A percentile compares a stretch with the other conserved stretches of the same genome.
Conservation (phyloP, 2,797 vertebrate genomes). For the Dermochelys coriacea region DNA sequence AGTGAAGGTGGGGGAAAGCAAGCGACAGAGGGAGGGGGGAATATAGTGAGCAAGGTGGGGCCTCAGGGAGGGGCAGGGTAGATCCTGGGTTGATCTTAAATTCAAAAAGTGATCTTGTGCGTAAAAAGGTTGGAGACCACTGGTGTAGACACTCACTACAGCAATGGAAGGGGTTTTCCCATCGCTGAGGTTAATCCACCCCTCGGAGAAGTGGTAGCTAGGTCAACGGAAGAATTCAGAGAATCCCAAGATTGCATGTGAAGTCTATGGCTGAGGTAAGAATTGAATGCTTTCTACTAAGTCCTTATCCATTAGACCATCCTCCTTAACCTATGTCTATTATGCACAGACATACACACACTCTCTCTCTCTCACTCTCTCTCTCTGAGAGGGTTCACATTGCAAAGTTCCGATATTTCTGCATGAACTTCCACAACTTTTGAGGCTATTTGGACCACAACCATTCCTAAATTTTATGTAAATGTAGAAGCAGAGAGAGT, state of each 20-base stretch:
- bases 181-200: background rate
- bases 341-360: background rate
- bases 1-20: too few species aligned
- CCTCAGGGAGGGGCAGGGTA: too few species aligned
- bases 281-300: background rate
- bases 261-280: fast-evolving
- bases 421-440: background rate
- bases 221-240: background rate
- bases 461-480: slow-evolving; percentile 18
- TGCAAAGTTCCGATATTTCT: background rate
- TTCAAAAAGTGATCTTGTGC: too few species aligned
- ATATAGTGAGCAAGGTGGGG: too few species aligned
- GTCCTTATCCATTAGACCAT: background rate
- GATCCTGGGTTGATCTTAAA: too few species aligned
- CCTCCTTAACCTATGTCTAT: background rate
- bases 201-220: background rate
- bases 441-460: background rate
- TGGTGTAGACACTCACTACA: too few species aligned
- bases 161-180: too few species aligned
- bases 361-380: background rate
- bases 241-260: background rate
- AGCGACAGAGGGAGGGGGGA: too few species aligned
- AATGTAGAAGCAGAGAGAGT: slow-evolving; percentile 18
- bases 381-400: background rate
- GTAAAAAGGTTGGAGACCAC: too few species aligned